Evolutionary conservation across 2,797 vertebrate species (phyloP).

Genomic region (Gymnothorax javanicus): DNA sequence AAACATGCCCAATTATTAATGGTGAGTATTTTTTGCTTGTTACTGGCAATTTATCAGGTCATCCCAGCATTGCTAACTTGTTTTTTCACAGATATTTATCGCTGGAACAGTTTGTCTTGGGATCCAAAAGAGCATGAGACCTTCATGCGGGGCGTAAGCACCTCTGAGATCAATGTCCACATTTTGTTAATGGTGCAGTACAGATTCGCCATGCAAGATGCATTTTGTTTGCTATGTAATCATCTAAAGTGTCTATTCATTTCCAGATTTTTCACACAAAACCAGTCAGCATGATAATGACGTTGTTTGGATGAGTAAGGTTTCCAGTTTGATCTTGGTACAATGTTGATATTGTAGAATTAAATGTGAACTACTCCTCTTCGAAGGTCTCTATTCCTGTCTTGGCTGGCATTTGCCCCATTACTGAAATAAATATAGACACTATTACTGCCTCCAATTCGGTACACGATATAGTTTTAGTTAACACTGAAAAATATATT

Average conservation of each 20-base stretch:
- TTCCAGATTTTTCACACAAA: slow-evolving; percentile 68
- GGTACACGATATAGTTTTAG: slow-evolving; percentile 16
- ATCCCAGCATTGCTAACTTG: slow-evolving; percentile 67
- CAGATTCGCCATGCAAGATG: slow-evolving; percentile 71
- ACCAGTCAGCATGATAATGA: slow-evolving; percentile 58
- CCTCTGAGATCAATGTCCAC: slow-evolving; percentile 70
- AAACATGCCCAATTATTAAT: slow-evolving; percentile 69
- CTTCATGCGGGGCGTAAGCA: slow-evolving; percentile 65
- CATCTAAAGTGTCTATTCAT: slow-evolving; percentile 70
- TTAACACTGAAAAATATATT: neutral
- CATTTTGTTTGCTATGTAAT: slow-evolving; percentile 65
- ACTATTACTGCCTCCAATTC: neutral
- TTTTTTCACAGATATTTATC: slow-evolving; percentile 69
- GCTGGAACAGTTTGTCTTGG: slow-evolving; percentile 65
- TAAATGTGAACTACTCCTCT: neutral
- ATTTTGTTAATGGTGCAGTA: slow-evolving; percentile 66
- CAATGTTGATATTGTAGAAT: slow-evolving; percentile 64
- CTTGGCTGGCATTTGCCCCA: slow-evolving; percentile 4
- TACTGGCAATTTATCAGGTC: slow-evolving; percentile 47
- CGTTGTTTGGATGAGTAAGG: slow-evolving; percentile 57
- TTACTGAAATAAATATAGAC: slow-evolving; percentile 11
- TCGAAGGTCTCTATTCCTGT: neutral
- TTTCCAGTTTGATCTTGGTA: slow-evolving; percentile 57
- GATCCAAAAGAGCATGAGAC: slow-evolving; percentile 69
- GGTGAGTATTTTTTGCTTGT: slow-evolving; percentile 56